A percentile compares a stretch with the other conserved stretches of the same genome.
Conservation (phyloP, 1,140 invertebrate genomes). For the Yoshiicerus persimilis region DNA sequence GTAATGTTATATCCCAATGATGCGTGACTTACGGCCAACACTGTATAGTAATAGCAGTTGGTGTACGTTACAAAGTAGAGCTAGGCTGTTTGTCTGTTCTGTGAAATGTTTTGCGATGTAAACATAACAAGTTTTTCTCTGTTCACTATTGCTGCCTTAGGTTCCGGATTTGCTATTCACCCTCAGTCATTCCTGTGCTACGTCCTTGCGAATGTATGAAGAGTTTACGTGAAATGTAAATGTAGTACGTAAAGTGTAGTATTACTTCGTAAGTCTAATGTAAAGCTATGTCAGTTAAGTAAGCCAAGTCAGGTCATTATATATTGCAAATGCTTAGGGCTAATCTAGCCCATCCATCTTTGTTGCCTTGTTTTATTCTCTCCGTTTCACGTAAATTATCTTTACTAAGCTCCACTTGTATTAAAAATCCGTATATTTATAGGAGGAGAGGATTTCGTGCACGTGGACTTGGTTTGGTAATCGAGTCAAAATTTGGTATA, state of each 20-base stretch:
- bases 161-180: too few species aligned
- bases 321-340: background rate
- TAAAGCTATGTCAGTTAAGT: background rate
- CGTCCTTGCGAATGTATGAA: too few species aligned
- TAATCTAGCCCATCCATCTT: background rate
- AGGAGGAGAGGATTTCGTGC: background rate
- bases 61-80: too few species aligned
- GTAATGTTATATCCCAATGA: too few species aligned
- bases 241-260: background rate
- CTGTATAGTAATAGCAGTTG: too few species aligned
- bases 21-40: too few species aligned
- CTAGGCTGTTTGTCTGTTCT: too few species aligned
- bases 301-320: background rate
- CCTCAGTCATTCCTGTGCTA: too few species aligned
- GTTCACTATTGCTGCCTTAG: too few species aligned
- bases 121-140: too few species aligned
- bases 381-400: background rate
- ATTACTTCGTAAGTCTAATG: background rate
- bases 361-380: background rate
- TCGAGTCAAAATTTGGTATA: background rate
- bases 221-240: background rate
- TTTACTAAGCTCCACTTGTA: background rate
- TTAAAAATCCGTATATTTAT: background rate
- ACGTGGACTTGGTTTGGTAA: background rate
- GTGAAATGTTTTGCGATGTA: too few species aligned